A percentile compares a stretch with the other conserved stretches of the same genome.
phyloP scores from a whole-genome alignment of 1,140 invertebrate species.

The Geopemphigus sp. region DNA sequence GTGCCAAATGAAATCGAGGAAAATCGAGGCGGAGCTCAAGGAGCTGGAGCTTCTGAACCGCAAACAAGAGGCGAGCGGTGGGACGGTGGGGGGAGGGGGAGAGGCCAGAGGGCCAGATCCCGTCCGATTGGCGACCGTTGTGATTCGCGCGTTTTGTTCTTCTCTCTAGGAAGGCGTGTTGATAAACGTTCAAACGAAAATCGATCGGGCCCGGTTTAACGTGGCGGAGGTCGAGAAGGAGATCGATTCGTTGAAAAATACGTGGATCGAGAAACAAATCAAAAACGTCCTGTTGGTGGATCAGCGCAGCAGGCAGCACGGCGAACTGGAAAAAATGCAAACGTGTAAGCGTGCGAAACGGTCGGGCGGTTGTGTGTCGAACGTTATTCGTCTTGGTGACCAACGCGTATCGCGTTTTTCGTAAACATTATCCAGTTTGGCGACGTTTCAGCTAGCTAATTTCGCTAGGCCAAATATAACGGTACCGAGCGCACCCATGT shows the following conservation, averaged over 20 bases:
- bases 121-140: too few species aligned
- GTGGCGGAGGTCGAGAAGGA: conserved; percentile 62
- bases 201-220: conserved; percentile 63
- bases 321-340: conserved; percentile 66
- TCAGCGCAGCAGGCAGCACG: conserved; percentile 64
- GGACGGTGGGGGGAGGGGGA: too few species aligned
- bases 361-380: too few species aligned
- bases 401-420: too few species aligned
- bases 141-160: too few species aligned
- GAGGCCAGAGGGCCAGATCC: too few species aligned
- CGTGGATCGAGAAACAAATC: conserved; percentile 72
- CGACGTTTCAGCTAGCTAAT: too few species aligned
- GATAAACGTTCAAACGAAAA: conserved; percentile 52
- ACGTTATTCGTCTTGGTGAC: too few species aligned
- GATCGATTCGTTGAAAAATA: conserved; percentile 65
- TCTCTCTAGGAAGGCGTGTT: background rate
- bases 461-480: too few species aligned
- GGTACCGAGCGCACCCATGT: too few species aligned
- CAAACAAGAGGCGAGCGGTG: background rate
- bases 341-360: too few species aligned
- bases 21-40: background rate
- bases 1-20: background rate
- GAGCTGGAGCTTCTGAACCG: background rate
- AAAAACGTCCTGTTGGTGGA: conserved; percentile 66
- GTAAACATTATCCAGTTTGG: too few species aligned